Percentiles rank a stretch among this genome's conserved stretches.
These are phyloP conservation scores for Porites australiensis DNA, from an alignment of 64 coral and sea anemone species.

Conservation along the genomic window DNA sequence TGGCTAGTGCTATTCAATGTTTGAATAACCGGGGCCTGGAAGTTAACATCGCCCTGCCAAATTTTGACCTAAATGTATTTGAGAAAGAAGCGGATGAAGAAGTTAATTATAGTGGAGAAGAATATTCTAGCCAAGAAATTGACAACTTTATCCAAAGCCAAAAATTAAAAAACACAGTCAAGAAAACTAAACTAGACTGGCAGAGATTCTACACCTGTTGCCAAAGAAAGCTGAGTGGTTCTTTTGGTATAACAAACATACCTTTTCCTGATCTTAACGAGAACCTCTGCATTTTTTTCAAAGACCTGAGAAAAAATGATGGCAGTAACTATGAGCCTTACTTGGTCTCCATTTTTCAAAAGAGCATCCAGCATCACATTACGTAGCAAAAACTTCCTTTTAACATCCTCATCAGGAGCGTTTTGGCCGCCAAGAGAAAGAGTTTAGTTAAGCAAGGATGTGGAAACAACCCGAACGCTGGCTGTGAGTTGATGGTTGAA, in stretches of 20 bases:
- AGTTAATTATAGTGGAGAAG: too few species aligned
- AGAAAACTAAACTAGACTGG: too few species aligned
- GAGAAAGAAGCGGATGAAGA: background rate
- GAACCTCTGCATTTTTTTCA: background rate
- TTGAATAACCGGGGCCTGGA: too few species aligned
- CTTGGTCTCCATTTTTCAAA: too few species aligned
- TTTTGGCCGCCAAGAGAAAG: slow-evolving; percentile 10
- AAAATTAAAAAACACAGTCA: too few species aligned
- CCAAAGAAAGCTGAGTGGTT: background rate
- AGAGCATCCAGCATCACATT: background rate
- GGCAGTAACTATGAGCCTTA: too few species aligned
- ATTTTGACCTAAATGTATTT: background rate
- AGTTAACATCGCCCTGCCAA: background rate
- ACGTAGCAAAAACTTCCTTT: background rate
- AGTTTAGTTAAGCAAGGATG: background rate
- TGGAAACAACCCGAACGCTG: background rate
- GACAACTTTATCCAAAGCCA: too few species aligned
- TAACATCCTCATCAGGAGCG: background rate
- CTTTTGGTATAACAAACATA: too few species aligned
- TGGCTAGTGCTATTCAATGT: too few species aligned
- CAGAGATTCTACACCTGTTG: too few species aligned
- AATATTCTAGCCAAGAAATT: too few species aligned
- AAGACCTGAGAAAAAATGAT: background rate
- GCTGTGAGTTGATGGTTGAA: too few species aligned
- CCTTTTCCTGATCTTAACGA: background rate